Conservation (phyloP, 2,888 invertebrate genomes). For the Parochlus steinenii region DNA sequence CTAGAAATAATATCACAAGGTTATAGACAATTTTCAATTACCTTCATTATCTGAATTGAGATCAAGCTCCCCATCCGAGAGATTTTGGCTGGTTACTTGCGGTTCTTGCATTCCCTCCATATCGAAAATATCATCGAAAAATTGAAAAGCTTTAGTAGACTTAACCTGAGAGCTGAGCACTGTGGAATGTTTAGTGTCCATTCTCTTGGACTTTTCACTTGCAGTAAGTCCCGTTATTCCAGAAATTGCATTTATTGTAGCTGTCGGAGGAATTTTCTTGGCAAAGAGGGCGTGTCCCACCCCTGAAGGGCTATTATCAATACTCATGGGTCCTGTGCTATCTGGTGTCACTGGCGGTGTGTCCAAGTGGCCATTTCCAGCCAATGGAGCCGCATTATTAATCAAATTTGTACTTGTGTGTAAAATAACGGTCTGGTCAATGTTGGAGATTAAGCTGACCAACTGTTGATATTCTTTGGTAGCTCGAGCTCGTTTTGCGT, state of each 20-base stretch:
- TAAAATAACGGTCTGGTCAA: background rate
- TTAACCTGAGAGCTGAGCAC: background rate
- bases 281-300: too few relatives aligned
- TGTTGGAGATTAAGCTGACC: background rate
- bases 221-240: too few relatives aligned
- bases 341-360: conserved; percentile 11
- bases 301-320: too few relatives aligned
- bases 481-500: conserved; percentile 1
- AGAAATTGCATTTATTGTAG: too few relatives aligned
- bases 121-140: conserved; percentile 9
- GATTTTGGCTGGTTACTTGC: too few relatives aligned
- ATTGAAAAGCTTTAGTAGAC: conserved; percentile 2
- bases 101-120: conserved; percentile 10
- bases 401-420: conserved; percentile 1
- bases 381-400: too few relatives aligned
- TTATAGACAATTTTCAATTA: conserved; percentile 7
- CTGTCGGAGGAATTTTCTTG: too few relatives aligned
- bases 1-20: too few relatives aligned
- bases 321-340: conserved; percentile 2
- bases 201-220: background rate
- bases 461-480: conserved; percentile 4
- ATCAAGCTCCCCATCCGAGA: background rate
- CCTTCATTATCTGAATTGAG: background rate
- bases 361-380: background rate
- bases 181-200: conserved; percentile 3